These are phyloP conservation scores for Casuarius casuarius DNA, from an alignment of 2,113 vertebrate genomes.

Conservation along the genomic window DNA sequence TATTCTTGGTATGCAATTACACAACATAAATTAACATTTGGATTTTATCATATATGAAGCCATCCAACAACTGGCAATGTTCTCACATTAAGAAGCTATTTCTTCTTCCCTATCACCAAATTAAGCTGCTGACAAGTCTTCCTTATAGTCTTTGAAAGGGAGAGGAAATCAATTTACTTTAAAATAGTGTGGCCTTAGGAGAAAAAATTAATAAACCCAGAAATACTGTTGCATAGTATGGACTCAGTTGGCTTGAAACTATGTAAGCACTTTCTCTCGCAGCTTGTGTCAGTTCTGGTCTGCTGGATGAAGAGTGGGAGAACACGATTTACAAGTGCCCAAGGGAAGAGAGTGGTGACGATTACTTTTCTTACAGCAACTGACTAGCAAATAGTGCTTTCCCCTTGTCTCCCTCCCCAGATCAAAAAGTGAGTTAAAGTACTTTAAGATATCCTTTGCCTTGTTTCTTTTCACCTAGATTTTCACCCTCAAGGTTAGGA, in stretches of 20 bases:
- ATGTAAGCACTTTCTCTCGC: neutral
- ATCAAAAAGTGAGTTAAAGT: neutral
- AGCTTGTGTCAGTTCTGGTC: neutral
- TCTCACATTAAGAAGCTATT: neutral
- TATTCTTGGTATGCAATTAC: neutral
- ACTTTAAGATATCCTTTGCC: neutral
- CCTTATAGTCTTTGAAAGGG: neutral
- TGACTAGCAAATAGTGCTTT: neutral
- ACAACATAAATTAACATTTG: neutral
- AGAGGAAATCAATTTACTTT: neutral
- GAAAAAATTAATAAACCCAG: neutral
- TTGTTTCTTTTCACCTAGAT: neutral
- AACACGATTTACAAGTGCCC: neutral
- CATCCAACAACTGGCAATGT: neutral
- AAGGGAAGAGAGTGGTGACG: neutral
- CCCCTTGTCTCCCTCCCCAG: neutral
- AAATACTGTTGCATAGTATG: neutral
- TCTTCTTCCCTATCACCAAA: neutral
- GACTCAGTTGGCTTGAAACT: neutral
- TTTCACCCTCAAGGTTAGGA: neutral
- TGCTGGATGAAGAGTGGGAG: neutral
- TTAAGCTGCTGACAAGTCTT: neutral
- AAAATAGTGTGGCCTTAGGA: neutral
- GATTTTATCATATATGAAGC: neutral
- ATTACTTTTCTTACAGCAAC: neutral